phyloP scores from a whole-genome alignment of 2,113 vertebrate species.

The Halichoeres trimaculatus region DNA sequence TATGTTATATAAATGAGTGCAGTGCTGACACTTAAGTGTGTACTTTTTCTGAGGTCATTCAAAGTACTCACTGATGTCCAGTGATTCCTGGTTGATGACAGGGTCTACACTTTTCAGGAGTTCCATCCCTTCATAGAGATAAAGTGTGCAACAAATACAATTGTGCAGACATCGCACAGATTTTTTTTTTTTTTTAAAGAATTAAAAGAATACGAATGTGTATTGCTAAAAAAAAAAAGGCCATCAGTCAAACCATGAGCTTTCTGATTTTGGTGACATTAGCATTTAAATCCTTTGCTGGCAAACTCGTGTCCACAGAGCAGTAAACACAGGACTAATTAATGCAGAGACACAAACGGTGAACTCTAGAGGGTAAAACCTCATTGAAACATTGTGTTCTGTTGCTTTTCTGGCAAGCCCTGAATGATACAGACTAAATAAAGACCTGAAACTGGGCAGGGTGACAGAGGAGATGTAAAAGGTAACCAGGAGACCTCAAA shows the following conservation, averaged over 20 bases:
- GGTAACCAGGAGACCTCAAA: conserved; percentile 21
- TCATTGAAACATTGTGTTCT: not conserved
- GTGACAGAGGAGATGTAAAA: conserved; percentile 1
- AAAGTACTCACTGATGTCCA: too few species aligned
- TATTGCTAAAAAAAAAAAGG: not conserved
- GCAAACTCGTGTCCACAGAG: not conserved
- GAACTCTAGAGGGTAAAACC: not conserved
- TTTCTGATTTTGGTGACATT: not conserved
- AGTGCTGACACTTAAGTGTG: too few species aligned
- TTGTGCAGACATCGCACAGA: too few species aligned
- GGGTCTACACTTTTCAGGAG: too few species aligned
- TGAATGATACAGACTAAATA: conserved; percentile 8
- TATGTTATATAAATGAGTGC: too few species aligned
- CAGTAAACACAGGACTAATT: not conserved
- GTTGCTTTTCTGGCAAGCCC: conserved; percentile 4
- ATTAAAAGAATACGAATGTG: not conserved
- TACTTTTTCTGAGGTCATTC: too few species aligned
- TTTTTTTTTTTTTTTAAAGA: too few species aligned
- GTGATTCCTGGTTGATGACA: too few species aligned
- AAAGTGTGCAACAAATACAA: too few species aligned
- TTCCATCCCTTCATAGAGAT: too few species aligned
- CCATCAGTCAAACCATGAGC: too few species aligned
- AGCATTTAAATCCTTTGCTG: not conserved
- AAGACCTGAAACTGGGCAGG: conserved; percentile 15
- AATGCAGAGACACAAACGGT: conserved; percentile 18